phyloP scores from a whole-genome alignment of 2,113 vertebrate genomes.

The Rattus rattus region DNA sequence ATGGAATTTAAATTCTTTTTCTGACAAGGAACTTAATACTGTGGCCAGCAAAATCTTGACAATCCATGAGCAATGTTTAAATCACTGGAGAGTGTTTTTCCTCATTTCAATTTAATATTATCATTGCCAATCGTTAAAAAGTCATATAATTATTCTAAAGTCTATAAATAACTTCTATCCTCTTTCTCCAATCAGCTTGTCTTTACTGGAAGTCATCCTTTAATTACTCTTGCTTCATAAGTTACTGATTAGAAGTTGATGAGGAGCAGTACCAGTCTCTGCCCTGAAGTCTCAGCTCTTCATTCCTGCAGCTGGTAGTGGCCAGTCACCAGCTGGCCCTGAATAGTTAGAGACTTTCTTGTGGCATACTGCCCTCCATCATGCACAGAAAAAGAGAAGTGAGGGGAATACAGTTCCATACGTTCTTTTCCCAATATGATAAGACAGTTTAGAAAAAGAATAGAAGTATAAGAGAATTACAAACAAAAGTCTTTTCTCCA shows the following conservation, averaged over 20 bases:
- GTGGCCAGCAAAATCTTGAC: neutral
- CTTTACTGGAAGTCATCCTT: slow-evolving; percentile 7
- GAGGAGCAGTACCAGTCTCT: neutral
- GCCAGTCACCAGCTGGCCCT: neutral
- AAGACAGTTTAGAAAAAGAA: neutral
- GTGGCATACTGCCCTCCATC: neutral
- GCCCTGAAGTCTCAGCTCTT: neutral
- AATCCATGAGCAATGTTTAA: neutral
- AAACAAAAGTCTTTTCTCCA: neutral
- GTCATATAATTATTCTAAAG: slow-evolving; percentile 5
- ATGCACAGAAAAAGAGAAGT: neutral
- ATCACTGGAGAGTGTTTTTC: neutral
- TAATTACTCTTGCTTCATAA: neutral
- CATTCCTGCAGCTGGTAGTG: neutral
- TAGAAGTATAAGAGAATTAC: neutral
- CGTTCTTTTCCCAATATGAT: neutral
- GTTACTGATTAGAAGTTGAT: neutral
- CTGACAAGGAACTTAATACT: neutral
- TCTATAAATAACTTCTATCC: slow-evolving; percentile 2
- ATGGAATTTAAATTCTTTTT: neutral
- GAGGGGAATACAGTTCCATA: neutral
- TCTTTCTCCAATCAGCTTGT: neutral
- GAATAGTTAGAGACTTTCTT: neutral
- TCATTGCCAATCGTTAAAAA: neutral
- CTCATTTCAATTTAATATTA: neutral